Evolutionary conservation across 2,113 vertebrate genomes (phyloP), one percentile per base, ranked within the genome.

Genomic region (Syrrhaptes paradoxus): DNA sequence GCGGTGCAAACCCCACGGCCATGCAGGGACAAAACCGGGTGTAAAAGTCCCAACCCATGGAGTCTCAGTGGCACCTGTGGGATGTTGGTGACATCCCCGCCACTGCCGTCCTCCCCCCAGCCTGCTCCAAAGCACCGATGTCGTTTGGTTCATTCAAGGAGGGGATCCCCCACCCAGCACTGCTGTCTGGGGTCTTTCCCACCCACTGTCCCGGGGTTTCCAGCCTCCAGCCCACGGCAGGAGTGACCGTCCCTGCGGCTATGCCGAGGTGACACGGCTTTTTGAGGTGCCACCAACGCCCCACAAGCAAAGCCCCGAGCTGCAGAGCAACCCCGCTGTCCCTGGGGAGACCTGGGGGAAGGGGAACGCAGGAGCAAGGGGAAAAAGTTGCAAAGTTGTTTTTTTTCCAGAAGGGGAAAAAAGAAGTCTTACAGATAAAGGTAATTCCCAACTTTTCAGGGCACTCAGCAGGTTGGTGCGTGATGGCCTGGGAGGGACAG

Each of bases 61-160:
- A n/a, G 49, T 29, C 41, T 18, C 41, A 3, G 72, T 1, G 55
- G 61, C 31, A 74, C 34, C 84, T 9, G 43, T 34, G 4, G 13
- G 72, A 57, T 1, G 0, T 2, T 1, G 2, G 57, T 7, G 57
- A 8, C 52, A 67, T 8, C 55, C 28, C 73, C 10, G 3, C 31
- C 20, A 2, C 15, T 17, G 2, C 14, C 7, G 5, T 15, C n/a
- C 51, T 52, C 11, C n/a, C 36, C 58, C 34, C 41, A n/a, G 15
- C 24, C 54, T 9, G 32, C 48, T 52, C 62, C 58, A 11, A 62
- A 85, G 45, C 45, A 7, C 43, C 15, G 0, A 7, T 16, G 58
- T 31, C n/a, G 45, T 15, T 63, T 9, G 41, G 41, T 5, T 41
- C 41, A 5, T 41, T 4, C 41, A 41, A 41, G 41, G 41, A 41